Evolutionary conservation across 1,140 invertebrate genomes (phyloP).

Genomic region (roundworm (Caenorhabditis elegans)): WBcel235 BX284603.4:10407001-10407500

Average conservation of each 20-base stretch:
- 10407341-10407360: not conserved
- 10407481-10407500: not conserved
- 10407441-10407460: not conserved
- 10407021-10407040: constrained; percentile 91
- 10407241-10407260: not conserved
- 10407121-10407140: not conserved
- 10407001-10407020: constrained; percentile 78
- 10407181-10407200: constrained; percentile 1
- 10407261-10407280: no score
- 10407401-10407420: not conserved
- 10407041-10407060: constrained; percentile 87
- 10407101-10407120: constrained; percentile 72
- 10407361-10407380: not conserved
- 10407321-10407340: not conserved
- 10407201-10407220: not conserved
- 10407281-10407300: no score
- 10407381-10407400: not conserved
- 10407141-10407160: not conserved
- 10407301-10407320: not conserved
- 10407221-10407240: not conserved
- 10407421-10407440: not conserved
- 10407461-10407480: not conserved
- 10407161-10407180: constrained; percentile 20
- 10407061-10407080: constrained; percentile 85
- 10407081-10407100: constrained; percentile 76